Conservation (phyloP, 1,140 invertebrate species). For the Bradynema listronoti region DNA sequence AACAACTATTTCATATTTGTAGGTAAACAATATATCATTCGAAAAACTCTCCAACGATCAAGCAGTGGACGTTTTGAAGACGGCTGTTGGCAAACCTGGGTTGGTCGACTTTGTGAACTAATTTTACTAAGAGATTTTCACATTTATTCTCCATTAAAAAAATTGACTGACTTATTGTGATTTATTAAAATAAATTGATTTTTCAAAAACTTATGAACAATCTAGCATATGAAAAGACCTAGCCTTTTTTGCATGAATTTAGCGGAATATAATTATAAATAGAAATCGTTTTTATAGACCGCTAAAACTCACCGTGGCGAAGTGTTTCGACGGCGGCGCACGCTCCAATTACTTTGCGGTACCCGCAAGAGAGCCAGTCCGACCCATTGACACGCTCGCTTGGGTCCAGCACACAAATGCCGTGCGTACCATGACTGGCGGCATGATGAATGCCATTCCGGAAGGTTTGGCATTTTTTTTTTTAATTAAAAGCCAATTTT, state of each 20-base stretch:
- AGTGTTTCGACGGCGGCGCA: conserved; percentile 48
- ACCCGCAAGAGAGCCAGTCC: conserved; percentile 52
- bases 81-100: conserved; percentile 49
- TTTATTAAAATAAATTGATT: no score
- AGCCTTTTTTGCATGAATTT: no score
- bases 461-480: conserved; percentile 17
- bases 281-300: conserved; percentile 36
- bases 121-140: no score
- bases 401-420: conserved; percentile 59
- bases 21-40: conserved; percentile 69
- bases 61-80: conserved; percentile 56
- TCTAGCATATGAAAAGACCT: no score
- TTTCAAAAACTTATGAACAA: no score
- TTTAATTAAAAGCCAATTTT: background rate
- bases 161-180: no score
- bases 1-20: no score
- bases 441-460: conserved; percentile 44
- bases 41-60: conserved; percentile 59
- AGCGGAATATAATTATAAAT: no score
- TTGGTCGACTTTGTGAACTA: background rate
- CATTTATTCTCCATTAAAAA: no score
- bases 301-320: conserved; percentile 57
- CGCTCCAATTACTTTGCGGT: conserved; percentile 46
- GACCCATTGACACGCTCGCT: conserved; percentile 57
- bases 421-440: conserved; percentile 46